Percentiles rank a stretch among this genome's conserved stretches.
Evolutionary conservation across 2,888 invertebrate genomes (phyloP).

Genomic region (Tanytarsus gracilentus): DNA sequence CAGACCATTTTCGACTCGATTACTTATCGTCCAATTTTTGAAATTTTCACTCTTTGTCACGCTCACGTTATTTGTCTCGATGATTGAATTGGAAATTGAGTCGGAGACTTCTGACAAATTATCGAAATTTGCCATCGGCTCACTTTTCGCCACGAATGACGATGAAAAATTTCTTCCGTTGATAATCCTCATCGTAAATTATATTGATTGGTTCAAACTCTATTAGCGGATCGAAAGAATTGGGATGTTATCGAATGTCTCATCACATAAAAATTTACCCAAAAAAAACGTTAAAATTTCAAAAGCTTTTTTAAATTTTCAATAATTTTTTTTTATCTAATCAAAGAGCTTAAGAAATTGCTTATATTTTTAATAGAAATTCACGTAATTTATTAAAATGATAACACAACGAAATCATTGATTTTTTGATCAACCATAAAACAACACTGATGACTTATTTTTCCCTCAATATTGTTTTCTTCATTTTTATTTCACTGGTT

Average conservation of each 20-base stretch:
- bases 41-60: conserved; percentile 12
- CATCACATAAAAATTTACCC: too few species aligned
- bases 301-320: too few species aligned
- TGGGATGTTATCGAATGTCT: not conserved
- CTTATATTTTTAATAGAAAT: too few species aligned
- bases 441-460: too few species aligned
- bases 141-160: not conserved
- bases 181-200: conserved; percentile 19
- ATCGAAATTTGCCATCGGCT: not conserved
- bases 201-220: not conserved
- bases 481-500: not conserved
- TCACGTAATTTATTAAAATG: too few species aligned
- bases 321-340: too few species aligned
- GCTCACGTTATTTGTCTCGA: conserved; percentile 3
- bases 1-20: conserved; percentile 2
- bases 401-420: too few species aligned
- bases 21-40: conserved; percentile 14
- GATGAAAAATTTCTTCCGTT: conserved; percentile 3
- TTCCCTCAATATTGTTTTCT: not conserved
- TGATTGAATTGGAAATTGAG: not conserved
- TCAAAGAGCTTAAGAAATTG: too few species aligned
- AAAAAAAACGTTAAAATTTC: too few species aligned
- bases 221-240: not conserved
- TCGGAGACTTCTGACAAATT: conserved; percentile 14
- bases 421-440: too few species aligned